Evolutionary conservation across 2,113 vertebrate species (phyloP).

Genomic region (Dipodomys spectabilis): DNA sequence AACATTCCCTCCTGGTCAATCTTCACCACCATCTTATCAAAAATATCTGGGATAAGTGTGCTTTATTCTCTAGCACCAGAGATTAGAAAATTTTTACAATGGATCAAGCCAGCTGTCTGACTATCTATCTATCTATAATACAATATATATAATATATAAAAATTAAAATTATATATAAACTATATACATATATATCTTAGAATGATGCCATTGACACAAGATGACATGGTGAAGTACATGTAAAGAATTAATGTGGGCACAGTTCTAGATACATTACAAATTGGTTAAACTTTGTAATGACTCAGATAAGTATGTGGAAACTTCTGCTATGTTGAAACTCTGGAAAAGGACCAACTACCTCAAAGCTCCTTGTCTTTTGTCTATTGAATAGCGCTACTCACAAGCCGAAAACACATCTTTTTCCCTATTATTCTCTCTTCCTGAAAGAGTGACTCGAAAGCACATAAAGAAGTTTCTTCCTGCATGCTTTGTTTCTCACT

Average conservation of each 20-base stretch:
- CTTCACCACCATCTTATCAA: neutral
- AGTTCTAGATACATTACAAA: neutral
- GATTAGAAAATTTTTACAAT: neutral
- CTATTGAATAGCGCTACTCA: neutral
- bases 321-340: neutral
- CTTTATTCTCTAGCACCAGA: neutral
- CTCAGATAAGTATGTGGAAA: neutral
- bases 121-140: no score
- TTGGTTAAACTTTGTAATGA: neutral
- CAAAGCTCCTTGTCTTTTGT: conserved; percentile 21
- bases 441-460: conserved; percentile 8
- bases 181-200: neutral
- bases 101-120: neutral
- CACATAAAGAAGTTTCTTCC: neutral
- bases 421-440: conserved; percentile 26
- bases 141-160: no score
- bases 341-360: neutral
- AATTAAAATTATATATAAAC: no score
- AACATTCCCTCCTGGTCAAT: neutral
- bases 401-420: conserved; percentile 35
- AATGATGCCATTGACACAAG: neutral
- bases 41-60: neutral
- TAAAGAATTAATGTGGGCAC: no score
- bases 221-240: accelerated
- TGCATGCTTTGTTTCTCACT: neutral